These are phyloP conservation scores for Neotragus pygmaeus DNA, from an alignment of 2,113 vertebrate species.

Conservation along the genomic window DNA sequence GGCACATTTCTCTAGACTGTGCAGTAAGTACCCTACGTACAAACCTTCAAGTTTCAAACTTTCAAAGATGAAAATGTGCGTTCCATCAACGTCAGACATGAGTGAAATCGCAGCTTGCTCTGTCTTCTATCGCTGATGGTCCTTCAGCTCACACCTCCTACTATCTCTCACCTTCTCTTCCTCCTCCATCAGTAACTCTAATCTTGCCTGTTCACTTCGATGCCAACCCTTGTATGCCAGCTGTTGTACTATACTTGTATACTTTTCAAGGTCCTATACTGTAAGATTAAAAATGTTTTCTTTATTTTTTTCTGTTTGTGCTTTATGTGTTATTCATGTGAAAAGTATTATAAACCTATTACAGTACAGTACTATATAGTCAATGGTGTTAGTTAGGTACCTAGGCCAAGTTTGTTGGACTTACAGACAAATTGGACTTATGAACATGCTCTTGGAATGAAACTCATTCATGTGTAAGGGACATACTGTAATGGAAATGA, in stretches of 20 bases:
- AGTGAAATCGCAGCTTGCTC: background rate
- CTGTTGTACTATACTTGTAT: background rate
- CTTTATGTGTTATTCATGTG: background rate
- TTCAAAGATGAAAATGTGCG: background rate
- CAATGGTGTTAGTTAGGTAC: background rate
- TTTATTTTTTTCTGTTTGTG: background rate
- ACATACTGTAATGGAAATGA: background rate
- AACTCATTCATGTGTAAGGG: background rate
- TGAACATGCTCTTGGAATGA: background rate
- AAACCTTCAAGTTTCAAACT: background rate
- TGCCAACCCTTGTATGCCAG: background rate
- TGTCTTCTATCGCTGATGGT: background rate
- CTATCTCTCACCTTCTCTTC: background rate
- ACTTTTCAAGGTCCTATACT: background rate
- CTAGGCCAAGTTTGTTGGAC: background rate
- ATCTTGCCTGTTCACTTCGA: background rate
- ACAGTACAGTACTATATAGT: background rate
- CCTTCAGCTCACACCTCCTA: background rate
- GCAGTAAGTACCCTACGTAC: background rate
- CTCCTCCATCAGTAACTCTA: background rate
- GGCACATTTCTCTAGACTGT: background rate
- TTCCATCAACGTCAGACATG: background rate
- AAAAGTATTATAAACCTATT: background rate
- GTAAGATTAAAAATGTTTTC: background rate
- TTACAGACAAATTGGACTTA: background rate